A percentile compares a stretch with the other conserved stretches of the same genome.
These are phyloP conservation scores for Augiades crinisus DNA, from an alignment of 2,888 invertebrate genomes.

Conservation along the genomic window DNA sequence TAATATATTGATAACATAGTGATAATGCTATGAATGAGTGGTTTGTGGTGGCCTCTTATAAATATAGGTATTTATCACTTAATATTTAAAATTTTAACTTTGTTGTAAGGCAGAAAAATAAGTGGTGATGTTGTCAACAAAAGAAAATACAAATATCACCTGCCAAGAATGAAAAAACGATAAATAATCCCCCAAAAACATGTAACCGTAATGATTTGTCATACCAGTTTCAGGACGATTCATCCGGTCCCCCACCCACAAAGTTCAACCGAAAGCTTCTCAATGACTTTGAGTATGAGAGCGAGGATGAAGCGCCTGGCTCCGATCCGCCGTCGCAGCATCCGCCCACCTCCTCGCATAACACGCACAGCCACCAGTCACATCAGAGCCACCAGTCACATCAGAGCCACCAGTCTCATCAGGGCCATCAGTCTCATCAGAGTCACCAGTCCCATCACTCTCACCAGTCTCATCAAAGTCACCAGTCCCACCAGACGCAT, in stretches of 20 bases:
- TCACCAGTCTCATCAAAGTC: slow-evolving; percentile 3
- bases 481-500: slow-evolving; percentile 10
- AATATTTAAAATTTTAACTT: no score
- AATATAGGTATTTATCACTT: no score
- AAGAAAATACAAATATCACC: no score
- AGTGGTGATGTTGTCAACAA: no score
- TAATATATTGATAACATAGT: no score
- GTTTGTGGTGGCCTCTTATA: no score
- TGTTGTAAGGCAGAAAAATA: no score
- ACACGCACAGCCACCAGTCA: slow-evolving; percentile 35
- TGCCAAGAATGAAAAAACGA: no score
- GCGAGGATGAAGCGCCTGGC: slow-evolving; percentile 89
- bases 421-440: slow-evolving; percentile 25
- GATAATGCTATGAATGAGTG: no score
- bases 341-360: slow-evolving; percentile 33
- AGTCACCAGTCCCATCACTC: slow-evolving; percentile 4
- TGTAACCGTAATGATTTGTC: background rate
- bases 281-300: slow-evolving; percentile 93
- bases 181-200: no score
- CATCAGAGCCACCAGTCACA: slow-evolving; percentile 38
- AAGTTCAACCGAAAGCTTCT: slow-evolving; percentile 93
- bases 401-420: slow-evolving; percentile 30
- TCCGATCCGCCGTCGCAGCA: slow-evolving; percentile 44
- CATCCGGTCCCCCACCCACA: slow-evolving; percentile 63
- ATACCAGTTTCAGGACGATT: slow-evolving; percentile 64